phyloP scores from a whole-genome alignment of 92 coral and sea anemone genomes.

The Palythoa caribaeorum region DNA sequence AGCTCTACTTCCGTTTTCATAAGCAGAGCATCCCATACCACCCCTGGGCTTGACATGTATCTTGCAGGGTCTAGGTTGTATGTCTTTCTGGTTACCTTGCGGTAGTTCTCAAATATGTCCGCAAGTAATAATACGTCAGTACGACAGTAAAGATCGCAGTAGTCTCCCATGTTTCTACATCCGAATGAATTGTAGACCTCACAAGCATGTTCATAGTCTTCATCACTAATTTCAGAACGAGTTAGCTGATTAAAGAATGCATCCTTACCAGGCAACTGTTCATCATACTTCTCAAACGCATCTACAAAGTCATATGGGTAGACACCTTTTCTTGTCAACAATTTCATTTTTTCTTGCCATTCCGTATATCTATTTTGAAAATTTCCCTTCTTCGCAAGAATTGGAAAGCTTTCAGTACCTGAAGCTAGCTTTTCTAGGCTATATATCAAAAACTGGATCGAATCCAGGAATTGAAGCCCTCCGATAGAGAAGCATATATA shows the following conservation, averaged over 20 bases:
- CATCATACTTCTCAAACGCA: not conserved
- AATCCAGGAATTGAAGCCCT: not conserved
- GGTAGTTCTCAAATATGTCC: not conserved
- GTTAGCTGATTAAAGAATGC: too few relatives aligned
- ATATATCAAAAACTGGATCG: not conserved
- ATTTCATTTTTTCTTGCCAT: too few relatives aligned
- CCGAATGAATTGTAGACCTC: too few relatives aligned
- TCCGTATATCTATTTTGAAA: too few relatives aligned
- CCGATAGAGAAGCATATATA: not conserved
- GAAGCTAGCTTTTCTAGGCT: not conserved
- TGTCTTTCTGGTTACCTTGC: too few relatives aligned
- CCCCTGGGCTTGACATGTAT: not conserved
- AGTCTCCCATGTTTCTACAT: slow-evolving; percentile 1
- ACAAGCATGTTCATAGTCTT: not conserved
- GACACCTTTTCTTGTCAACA: not conserved
- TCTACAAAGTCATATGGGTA: not conserved
- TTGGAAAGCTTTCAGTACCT: too few relatives aligned
- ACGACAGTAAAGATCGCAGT: not conserved
- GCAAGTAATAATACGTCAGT: not conserved
- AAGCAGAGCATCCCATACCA: not conserved
- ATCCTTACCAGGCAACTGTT: too few relatives aligned
- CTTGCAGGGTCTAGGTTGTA: slow-evolving; percentile 1
- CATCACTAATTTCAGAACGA: not conserved
- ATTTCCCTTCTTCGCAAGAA: too few relatives aligned
- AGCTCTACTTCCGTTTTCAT: not conserved